Evolutionary conservation across 2,113 vertebrate species (phyloP), one percentile per base, ranked within the genome.

Genomic region (Sterrhoptilus dennistouni): DNA sequence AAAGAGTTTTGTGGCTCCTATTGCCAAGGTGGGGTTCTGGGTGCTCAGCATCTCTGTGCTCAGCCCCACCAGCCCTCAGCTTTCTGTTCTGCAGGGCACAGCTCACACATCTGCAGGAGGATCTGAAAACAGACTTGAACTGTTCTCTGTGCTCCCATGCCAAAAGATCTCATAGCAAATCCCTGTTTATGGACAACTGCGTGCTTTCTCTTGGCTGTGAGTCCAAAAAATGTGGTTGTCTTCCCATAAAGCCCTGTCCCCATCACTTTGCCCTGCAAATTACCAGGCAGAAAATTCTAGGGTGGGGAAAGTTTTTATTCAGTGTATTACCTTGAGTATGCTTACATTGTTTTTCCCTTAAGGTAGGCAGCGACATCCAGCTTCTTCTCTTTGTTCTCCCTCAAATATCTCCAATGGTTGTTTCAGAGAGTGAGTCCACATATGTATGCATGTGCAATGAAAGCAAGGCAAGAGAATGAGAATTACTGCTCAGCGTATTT

Each of bases 381-480:
- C 40, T 77, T 63, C 14, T 29, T 72, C 24, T 61, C 33, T 45
- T 76, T 59, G 18, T 59, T 92, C 68, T 70, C 18, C 15, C 38
- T 36, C 29, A 3, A 2, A 5, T 56, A 60, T 50, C 81, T 80
- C 52, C 15, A 11, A 1, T 3, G 11, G 23, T 36, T 68, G 4
- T 36, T 71, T 40, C 76, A 80, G 47, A 74, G 31, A 38, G 29
- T 4, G 23, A 86, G 19, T 45, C 24, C 36, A n/a, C 24, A 7
- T 7, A 36, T 1, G 6, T 7, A 14, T 4, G 3, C 47, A 15
- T 0, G 2, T 42, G 66, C 57, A 53, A 49, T 0, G 0, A 61
- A 66, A 80, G 45, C 71, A 54, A 40, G 27, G 18, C 7, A 33
- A 33, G 38, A 76, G 53, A 50, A 29, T 64, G 64, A 25, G 44